phyloP scores from a whole-genome alignment of 1,140 invertebrate genomes.

The Zeugodacus cucurbitae region DNA sequence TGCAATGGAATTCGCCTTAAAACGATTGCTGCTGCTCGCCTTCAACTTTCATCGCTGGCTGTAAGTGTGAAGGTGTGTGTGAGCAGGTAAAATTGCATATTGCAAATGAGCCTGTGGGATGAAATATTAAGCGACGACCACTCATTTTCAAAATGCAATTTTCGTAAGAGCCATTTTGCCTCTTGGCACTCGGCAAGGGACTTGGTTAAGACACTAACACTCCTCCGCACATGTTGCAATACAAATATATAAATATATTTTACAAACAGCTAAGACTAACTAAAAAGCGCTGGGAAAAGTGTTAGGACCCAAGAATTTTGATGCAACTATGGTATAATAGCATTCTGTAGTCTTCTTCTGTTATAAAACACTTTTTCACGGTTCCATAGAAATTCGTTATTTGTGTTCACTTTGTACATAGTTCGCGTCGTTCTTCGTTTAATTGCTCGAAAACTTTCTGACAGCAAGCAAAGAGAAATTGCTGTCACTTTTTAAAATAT shows the following conservation, averaged over 20 bases:
- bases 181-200: neutral
- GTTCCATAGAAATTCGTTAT: neutral
- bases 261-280: neutral
- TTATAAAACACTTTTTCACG: neutral
- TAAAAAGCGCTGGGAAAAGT: neutral
- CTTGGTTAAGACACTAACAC: neutral
- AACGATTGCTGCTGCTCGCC: constrained; percentile 10
- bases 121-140: constrained; percentile 60
- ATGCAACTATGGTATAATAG: neutral
- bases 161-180: constrained; percentile 44
- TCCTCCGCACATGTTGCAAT: neutral
- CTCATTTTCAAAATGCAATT: constrained; percentile 63
- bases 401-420: neutral
- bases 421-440: no score
- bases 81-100: neutral
- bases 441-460: neutral
- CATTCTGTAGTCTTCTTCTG: neutral
- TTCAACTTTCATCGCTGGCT: constrained; percentile 46
- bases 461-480: neutral
- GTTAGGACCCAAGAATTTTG: neutral
- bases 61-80: constrained; percentile 53
- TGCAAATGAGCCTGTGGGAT: constrained; percentile 45
- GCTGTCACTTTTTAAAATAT: neutral
- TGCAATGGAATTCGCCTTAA: neutral
- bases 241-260: constrained; percentile 1